Conservation (phyloP, 2,113 vertebrate species). For the Numida meleagris region DNA sequence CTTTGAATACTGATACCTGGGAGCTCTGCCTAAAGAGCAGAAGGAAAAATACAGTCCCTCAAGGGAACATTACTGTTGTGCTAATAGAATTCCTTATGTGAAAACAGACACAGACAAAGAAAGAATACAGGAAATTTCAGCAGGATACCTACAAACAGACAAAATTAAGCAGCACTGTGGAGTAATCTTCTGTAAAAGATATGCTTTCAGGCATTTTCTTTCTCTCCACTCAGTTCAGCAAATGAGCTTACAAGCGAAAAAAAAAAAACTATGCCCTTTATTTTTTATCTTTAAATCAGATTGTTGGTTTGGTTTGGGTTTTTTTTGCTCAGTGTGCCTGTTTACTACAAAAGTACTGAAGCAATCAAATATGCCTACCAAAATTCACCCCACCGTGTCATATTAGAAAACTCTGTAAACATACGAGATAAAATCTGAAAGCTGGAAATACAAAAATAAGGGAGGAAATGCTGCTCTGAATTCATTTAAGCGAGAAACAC, state of each 20-base stretch:
- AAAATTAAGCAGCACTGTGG: background rate
- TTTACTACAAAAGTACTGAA: background rate
- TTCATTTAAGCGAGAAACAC: background rate
- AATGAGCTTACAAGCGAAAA: background rate
- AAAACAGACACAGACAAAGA: background rate
- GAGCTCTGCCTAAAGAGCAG: background rate
- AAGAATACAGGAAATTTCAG: background rate
- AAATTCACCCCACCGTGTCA: background rate
- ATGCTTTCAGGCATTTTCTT: background rate
- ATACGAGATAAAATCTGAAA: background rate
- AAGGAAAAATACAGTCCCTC: background rate
- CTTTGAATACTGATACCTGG: background rate
- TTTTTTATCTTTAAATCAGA: background rate
- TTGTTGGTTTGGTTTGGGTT: background rate
- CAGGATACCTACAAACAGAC: background rate
- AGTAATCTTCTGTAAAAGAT: background rate
- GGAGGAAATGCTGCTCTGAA: background rate
- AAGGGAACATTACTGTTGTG: background rate
- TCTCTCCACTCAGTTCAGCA: background rate
- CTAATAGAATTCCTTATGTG: conserved; percentile 22
- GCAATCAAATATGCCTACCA: background rate
- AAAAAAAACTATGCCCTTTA: background rate
- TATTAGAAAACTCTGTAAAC: background rate
- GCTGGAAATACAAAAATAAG: background rate
- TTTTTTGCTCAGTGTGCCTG: background rate